phyloP scores from a whole-genome alignment of 2,888 invertebrate species.

The Stenichneumon culpator region DNA sequence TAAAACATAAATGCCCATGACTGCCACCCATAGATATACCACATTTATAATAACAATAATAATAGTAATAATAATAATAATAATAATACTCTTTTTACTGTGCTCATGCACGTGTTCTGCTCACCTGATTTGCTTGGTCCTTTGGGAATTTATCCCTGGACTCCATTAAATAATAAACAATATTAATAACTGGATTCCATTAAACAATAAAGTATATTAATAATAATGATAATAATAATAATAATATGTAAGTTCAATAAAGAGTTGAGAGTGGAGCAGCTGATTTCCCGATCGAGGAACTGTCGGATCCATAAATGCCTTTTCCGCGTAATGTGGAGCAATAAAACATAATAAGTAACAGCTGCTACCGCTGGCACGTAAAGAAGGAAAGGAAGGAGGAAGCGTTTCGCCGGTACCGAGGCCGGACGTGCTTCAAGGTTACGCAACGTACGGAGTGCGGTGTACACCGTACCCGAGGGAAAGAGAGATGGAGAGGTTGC shows the following conservation, averaged over 20 bases:
- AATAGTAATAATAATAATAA: no score
- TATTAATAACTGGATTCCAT: no score
- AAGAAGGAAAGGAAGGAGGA: conserved; percentile 67
- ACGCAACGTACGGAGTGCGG: conserved; percentile 56
- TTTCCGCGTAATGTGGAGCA: conserved; percentile 52
- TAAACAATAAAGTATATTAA: no score
- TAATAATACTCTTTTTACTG: no score
- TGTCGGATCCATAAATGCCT: conserved; percentile 39
- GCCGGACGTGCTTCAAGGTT: conserved; percentile 68
- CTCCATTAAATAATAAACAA: no score
- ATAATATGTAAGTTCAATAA: conserved; percentile 21
- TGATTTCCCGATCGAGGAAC: conserved; percentile 49
- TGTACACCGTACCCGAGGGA: conserved; percentile 9
- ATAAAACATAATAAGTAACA: conserved; percentile 65
- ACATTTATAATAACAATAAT: not conserved
- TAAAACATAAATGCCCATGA: not conserved
- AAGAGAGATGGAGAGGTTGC: not conserved
- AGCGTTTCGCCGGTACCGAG: conserved; percentile 63
- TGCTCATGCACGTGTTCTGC: no score
- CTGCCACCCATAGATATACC: not conserved
- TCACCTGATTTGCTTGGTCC: no score
- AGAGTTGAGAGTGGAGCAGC: conserved; percentile 6
- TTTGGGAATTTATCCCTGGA: no score
- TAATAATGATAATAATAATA: conserved; percentile 14
- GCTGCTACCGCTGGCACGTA: conserved; percentile 53